Conservation (phyloP, 2,888 invertebrate species). For the Resseliella maxima region DNA sequence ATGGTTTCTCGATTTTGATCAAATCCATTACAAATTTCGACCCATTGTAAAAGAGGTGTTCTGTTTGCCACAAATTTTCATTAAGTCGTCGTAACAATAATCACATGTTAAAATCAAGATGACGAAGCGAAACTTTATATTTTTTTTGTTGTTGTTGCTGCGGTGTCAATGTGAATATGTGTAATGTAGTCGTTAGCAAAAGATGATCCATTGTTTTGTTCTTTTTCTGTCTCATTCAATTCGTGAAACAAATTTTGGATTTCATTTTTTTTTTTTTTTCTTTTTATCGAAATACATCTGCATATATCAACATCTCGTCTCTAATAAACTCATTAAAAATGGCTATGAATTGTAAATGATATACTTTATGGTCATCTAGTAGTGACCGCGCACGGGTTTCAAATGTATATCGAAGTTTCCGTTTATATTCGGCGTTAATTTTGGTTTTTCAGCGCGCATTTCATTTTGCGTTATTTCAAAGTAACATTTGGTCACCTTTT, state of each 20-base stretch:
- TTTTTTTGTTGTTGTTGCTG: no score
- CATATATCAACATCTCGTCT: slow-evolving; percentile 49
- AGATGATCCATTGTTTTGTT: background rate
- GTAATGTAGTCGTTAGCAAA: background rate
- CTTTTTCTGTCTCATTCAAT: background rate
- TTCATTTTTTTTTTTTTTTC: no score
- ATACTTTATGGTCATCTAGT: slow-evolving; percentile 49
- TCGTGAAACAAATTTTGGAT: slow-evolving; percentile 8
- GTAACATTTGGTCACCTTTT: background rate
- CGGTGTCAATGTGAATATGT: background rate
- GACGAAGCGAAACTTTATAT: slow-evolving; percentile 5
- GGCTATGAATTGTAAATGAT: slow-evolving; percentile 55
- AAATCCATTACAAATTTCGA: slow-evolving; percentile 6
- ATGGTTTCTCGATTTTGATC: slow-evolving; percentile 32
- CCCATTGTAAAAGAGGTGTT: slow-evolving; percentile 32
- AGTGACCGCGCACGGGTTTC: background rate
- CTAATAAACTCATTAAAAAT: slow-evolving; percentile 54
- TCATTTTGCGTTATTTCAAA: background rate
- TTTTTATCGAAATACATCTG: background rate
- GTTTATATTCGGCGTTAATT: slow-evolving; percentile 48
- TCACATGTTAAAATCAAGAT: slow-evolving; percentile 55
- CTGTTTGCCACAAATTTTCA: slow-evolving; percentile 41
- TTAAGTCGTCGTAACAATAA: slow-evolving; percentile 48
- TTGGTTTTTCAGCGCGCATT: slow-evolving; percentile 23
- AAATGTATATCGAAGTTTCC: slow-evolving; percentile 3